Evolutionary conservation across 2,113 vertebrate genomes (phyloP), one percentile per base, ranked within the genome.

Genomic region (Paralichthys olivaceus): DNA sequence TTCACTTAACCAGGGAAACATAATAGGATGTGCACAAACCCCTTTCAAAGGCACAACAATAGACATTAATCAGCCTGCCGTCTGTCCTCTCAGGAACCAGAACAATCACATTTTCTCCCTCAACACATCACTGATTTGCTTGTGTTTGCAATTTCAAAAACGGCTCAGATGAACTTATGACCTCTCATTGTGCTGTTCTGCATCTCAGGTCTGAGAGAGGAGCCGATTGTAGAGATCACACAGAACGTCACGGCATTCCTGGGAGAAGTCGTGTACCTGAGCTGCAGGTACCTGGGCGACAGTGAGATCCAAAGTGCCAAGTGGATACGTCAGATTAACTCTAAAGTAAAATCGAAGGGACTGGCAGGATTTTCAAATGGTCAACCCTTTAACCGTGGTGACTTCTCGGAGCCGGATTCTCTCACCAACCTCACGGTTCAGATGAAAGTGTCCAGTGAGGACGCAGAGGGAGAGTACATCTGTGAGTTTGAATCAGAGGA

Each of bases 361-460:
- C 74, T 92, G 76, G 84, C 81, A 0, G 87, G 87, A 7, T 91
- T 88, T 74, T 0, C 0, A 0, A 6, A 59, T 4, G 45, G 55
- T 0, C 22, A 1, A 3, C 1, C 58, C 0, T 90, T 80, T 14
- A 32, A 0, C 2, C 65, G 23, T 1, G 8, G 65, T 2, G 65
- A 54, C 66, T 87, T 93, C 69, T 84, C 80, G 7, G 0, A 6
- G 0, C 92, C 93, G 0, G 82, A 47, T 7, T 93, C 92, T 11
- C 0, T 14, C 58, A 90, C 80, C 78, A 94, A 95, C 89, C 91
- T 94, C 70, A 94, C 93, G 2, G 83, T 93, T 28, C 78, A 29
- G 69, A 72, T 91, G 81, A 77, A 0, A 0, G 78, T 94, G 32
- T 65, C 70, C 43, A 81, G 79, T 45, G 70, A 93, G 34, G 84